Percentiles rank a stretch among this genome's conserved stretches.
Evolutionary conservation across 2,888 invertebrate genomes (phyloP).

Genomic region (Nematopogon swammerdamellus): DNA sequence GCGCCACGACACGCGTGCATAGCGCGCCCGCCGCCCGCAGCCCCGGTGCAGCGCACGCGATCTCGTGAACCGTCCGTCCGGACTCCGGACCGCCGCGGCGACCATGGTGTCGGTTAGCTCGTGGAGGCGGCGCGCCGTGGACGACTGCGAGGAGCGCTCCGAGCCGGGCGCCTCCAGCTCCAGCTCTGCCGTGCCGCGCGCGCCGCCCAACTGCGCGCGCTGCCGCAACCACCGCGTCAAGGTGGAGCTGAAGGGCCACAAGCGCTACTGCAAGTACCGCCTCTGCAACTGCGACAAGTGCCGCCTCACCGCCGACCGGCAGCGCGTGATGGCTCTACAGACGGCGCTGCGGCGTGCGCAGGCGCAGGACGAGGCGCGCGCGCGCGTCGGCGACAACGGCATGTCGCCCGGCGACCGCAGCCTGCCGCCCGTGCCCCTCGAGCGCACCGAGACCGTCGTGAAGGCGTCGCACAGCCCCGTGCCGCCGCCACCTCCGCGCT

Average conservation of each 20-base stretch:
- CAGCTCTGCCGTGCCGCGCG: conserved; percentile 64
- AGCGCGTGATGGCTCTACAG: conserved; percentile 86
- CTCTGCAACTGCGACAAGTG: conserved; percentile 86
- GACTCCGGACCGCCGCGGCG: conserved; percentile 24
- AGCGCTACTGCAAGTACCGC: conserved; percentile 85
- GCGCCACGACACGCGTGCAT: conserved; percentile 43
- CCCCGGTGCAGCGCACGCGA: conserved; percentile 4
- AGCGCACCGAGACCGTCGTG: conserved; percentile 43
- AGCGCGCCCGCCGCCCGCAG: conserved; percentile 33
- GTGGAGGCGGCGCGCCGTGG: conserved; percentile 48
- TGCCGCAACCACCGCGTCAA: conserved; percentile 91
- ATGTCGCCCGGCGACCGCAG: conserved; percentile 24
- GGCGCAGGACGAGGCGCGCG: conserved; percentile 76
- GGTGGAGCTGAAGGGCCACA: conserved; percentile 87
- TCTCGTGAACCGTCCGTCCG: background rate
- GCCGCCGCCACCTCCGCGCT: conserved; percentile 30
- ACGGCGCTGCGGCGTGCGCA: conserved; percentile 81
- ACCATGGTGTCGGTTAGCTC: conserved; percentile 46
- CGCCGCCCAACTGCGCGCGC: conserved; percentile 89
- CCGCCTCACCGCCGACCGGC: conserved; percentile 79
- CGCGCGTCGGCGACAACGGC: conserved; percentile 41
- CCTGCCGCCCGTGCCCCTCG: conserved; percentile 38
- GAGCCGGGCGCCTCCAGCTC: conserved; percentile 48
- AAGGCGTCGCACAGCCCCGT: conserved; percentile 41
- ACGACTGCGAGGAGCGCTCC: conserved; percentile 46